Percentiles rank a stretch among this genome's conserved stretches.
These are phyloP conservation scores for Eupeodes latifasciatus DNA, from an alignment of 2,888 invertebrate species.

Conservation along the genomic window DNA sequence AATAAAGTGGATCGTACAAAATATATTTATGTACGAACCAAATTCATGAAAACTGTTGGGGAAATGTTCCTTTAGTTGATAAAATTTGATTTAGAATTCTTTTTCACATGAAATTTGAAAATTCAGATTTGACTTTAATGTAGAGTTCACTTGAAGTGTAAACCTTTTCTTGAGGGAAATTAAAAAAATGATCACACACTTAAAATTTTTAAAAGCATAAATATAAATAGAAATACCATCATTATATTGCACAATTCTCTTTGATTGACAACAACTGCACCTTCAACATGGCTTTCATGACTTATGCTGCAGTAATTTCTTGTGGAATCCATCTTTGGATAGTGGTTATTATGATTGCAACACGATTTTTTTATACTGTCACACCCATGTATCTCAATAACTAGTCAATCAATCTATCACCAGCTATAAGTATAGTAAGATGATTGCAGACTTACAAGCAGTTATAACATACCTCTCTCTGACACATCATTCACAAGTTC, in stretches of 20 bases:
- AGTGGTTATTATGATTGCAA: neutral
- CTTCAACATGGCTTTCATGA: neutral
- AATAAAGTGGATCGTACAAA: no score
- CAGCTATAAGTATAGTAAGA: neutral
- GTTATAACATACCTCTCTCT: neutral
- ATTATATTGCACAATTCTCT: neutral
- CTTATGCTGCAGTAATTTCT: neutral
- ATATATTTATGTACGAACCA: no score
- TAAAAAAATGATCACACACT: no score
- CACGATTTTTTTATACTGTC: constrained; percentile 1
- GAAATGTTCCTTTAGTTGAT: no score
- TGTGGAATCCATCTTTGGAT: neutral
- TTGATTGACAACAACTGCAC: neutral
- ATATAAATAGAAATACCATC: neutral
- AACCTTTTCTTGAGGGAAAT: no score
- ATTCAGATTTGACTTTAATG: no score
- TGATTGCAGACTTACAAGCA: neutral
- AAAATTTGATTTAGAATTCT: no score
- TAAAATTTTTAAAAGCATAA: no score
- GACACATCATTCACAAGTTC: constrained; percentile 3
- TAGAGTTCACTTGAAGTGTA: no score
- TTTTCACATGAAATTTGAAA: no score
- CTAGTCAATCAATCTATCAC: constrained; percentile 22
- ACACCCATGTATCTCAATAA: constrained; percentile 7
- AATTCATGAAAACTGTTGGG: no score